Evolutionary conservation across 2,113 vertebrate genomes (phyloP), one percentile per base, ranked within the genome.

Genomic region (Ptilorrhoa leucosticta): DNA sequence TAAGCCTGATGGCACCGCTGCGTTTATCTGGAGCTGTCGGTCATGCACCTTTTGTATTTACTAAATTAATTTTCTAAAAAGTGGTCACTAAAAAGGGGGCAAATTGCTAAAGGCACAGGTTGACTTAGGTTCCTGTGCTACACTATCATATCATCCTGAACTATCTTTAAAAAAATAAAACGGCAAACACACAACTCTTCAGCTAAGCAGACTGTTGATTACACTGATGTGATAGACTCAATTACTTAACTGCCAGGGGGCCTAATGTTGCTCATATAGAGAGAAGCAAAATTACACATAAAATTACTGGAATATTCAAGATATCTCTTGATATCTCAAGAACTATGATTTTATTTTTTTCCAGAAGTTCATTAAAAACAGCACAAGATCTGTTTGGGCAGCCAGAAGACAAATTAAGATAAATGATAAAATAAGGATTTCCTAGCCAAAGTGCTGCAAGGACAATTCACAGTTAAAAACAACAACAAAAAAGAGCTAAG

Each of bases 231-330:
- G 53, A 93, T 81, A 81, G 39, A 90, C 44, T 56, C 88, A 86
- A 86, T 83, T 90, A 93, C 72, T 95, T 81, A 81, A 91, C 80
- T 89, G 85, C 85, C 82, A 68, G 44, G 48, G 58, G 61, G 56
- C 10, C 64, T 75, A 78, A 93, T 48, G 56, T 15, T 83, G 66
- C 72, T 87, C 30, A 58, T 6, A 5, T 42, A 70, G 72, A 3
- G 2, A 91, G 70, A 70, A 83, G 68, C 42, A 86, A 83, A 87
- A 87, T 65, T 60, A 78, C 39, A 80, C 47, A 81, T 78, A 77
- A 93, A 95, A 71, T 65, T 48, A 85, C 5, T 66, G 53, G 42
- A 83, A 91, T 64, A 91, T n/a, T 90, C 73, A 80, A 88, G 54
- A 56, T n/a, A 60, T 27, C 35, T 87, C 85, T 44, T 58, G 31